Evolutionary conservation across 1,140 invertebrate species (phyloP), one percentile per base, ranked within the genome.

Genomic region (Eubasilissa regina): DNA sequence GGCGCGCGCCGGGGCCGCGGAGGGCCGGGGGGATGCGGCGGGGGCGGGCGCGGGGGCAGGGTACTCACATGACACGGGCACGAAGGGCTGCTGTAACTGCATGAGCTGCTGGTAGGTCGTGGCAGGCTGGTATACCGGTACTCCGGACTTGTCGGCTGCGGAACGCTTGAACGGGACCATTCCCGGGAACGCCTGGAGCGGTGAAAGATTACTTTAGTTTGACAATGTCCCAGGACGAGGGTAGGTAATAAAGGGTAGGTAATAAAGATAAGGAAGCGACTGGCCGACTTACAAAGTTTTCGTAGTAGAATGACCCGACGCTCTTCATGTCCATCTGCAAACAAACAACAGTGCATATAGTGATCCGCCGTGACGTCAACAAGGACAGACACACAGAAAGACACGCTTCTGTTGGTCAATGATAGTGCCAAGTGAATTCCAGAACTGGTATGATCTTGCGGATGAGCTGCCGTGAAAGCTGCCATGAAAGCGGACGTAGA

Each of bases 91-190:
- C 90, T 96, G 95, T 83, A 96, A 90, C 91, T 96, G 96, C 95
- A 98, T 97, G 89, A 98, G 92, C 90, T 96, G 96, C 89, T 98
- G 97, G 91, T 98, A 98, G 85, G 96, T 95, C 84, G 95, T 95
- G 85, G 94, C 94, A 84, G 96, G 96, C 89, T 98, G 97, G 91
- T 98, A 99, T 84, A 98, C 95, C 83, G 97, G 97, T 87, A 98
- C 92, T 84, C 97, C 97, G 86, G 95, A 97, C 90, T 98, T 98
- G 89, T 97, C 96, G 70, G 95, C 96, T 84, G 96, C 95, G 85
- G 97, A 94, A 90, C 97, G 94, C 90, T 97, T 97, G 90, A 97
- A 97, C 87, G 96, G 93, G 64, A 89, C 84, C 94, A 98, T 97
- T 85, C 96, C 96, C 86, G 96, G 96, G 90, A 97, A 97, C 86